Evolutionary conservation across 2,113 vertebrate species (phyloP), one percentile per base, ranked within the genome.

Genomic region (Callithrix jacchus): DNA sequence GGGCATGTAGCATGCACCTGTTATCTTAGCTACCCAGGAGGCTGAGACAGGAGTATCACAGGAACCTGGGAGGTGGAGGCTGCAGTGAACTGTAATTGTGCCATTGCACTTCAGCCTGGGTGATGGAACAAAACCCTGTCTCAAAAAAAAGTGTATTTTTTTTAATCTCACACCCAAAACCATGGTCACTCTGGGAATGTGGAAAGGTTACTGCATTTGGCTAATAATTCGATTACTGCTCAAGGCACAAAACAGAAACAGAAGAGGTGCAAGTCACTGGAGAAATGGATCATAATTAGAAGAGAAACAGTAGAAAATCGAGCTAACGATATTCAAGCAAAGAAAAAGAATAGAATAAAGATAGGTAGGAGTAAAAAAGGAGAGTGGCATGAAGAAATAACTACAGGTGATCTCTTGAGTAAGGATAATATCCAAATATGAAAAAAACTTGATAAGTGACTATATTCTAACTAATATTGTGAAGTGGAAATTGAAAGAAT

Each of bases 1-100:
- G 6, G 12, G 61, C 27, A 64, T 64, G 61, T 64, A 27, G 27
- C 2, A 0, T 2, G 5, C 1, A 0, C 12, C 61, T 32, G 13
- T 64, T 14, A 32, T 32, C 61, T 64, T 6, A 32, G 2, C 61
- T 14, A 14, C 12, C 27, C 4, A 2, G 5, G 27, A 64, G 27
- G 61, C 61, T 64, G 61, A 64, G 61, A 30, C 61, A 32, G 61
- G 61, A 30, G 27, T 30, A 32, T 32, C 61, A 1, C 61, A 30
- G 61, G 27, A 64, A 64, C 61, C 61, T 32, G 61, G 61, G 27
- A 64, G 30, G 12, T 30, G 9, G 61, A 30, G 12, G 61, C 61
- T 64, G 61, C 61, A 32, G 61, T 14, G 12, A 64, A 27, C 5
- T 3, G 2, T 30, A 30, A 64, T 64, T 6, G 2, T 2, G 12